Evolutionary conservation across 2,888 invertebrate species (phyloP).

Genomic region (Cyclophora albipunctata): DNA sequence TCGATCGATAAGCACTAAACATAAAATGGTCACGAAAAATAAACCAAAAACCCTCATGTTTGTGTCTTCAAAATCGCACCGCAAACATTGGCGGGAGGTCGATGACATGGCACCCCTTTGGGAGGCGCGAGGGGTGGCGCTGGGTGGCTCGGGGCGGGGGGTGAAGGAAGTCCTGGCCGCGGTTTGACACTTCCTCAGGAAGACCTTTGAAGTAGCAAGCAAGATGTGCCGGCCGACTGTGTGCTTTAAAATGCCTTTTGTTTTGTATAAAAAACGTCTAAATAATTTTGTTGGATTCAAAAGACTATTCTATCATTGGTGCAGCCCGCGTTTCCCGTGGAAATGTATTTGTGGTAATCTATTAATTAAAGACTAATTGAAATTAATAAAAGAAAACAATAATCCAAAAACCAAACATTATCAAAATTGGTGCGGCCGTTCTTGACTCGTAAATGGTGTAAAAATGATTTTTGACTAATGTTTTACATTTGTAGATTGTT

Average conservation of each 20-base stretch:
- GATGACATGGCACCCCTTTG: slow-evolving; percentile 49
- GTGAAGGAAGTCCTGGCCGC: slow-evolving; percentile 59
- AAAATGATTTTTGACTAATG: too few species aligned
- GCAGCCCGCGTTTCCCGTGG: too few species aligned
- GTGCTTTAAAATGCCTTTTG: slow-evolving; percentile 4
- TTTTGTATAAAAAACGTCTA: background rate
- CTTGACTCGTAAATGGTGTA: too few species aligned
- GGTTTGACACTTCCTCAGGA: slow-evolving; percentile 74
- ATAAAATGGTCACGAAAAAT: slow-evolving; percentile 40
- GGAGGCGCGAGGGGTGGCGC: slow-evolving; percentile 27
- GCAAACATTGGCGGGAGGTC: slow-evolving; percentile 59
- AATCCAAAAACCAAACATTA: too few species aligned
- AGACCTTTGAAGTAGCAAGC: slow-evolving; percentile 63
- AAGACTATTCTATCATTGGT: too few species aligned
- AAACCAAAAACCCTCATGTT: slow-evolving; percentile 56
- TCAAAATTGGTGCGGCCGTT: too few species aligned
- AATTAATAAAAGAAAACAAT: too few species aligned
- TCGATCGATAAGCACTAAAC: slow-evolving; percentile 45
- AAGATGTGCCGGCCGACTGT: slow-evolving; percentile 32
- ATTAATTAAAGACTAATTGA: too few species aligned
- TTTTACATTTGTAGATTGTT: too few species aligned
- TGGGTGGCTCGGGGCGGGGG: slow-evolving; percentile 30
- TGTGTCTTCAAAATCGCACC: slow-evolving; percentile 65
- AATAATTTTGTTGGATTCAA: background rate
- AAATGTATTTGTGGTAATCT: too few species aligned